Evolutionary conservation across 2,113 vertebrate genomes (phyloP).

Genomic region (Entomyzon cyanotis): DNA sequence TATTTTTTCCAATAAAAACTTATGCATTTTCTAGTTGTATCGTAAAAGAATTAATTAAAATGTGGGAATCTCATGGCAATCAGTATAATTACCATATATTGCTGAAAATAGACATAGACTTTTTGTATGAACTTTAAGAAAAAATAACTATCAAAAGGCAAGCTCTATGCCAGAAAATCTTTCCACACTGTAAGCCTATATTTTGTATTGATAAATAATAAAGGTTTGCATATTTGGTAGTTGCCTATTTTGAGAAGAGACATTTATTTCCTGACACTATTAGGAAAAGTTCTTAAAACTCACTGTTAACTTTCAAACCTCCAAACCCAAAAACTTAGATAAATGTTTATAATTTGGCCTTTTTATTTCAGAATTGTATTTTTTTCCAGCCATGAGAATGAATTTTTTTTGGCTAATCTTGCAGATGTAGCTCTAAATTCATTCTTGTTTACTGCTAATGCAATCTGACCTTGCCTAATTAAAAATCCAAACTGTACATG

Average conservation of each 20-base stretch:
- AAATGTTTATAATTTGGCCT: neutral
- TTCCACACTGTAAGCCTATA: neutral
- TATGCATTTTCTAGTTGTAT: neutral
- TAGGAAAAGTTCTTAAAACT: slow-evolving; percentile 10
- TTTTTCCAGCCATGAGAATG: neutral
- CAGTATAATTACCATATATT: neutral
- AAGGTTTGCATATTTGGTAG: neutral
- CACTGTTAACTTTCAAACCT: neutral
- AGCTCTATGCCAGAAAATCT: neutral
- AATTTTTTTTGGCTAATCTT: neutral
- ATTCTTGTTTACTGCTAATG: slow-evolving; percentile 1
- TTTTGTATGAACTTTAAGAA: neutral
- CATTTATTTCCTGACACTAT: neutral
- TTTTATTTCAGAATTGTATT: neutral
- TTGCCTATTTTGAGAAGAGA: neutral
- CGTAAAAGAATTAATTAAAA: slow-evolving; percentile 19
- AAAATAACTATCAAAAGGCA: neutral
- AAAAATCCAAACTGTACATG: slow-evolving; percentile 22
- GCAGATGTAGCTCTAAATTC: slow-evolving; percentile 35
- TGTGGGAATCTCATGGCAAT: neutral
- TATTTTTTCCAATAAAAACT: neutral
- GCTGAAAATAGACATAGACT: slow-evolving; percentile 10
- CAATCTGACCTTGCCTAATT: neutral
- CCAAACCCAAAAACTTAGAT: neutral
- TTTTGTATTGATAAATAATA: neutral